A percentile compares a stretch with the other conserved stretches of the same genome.
These are phyloP conservation scores for Diplosoma virens DNA, from an alignment of 23 tunicate genomes.

Conservation along the genomic window DNA sequence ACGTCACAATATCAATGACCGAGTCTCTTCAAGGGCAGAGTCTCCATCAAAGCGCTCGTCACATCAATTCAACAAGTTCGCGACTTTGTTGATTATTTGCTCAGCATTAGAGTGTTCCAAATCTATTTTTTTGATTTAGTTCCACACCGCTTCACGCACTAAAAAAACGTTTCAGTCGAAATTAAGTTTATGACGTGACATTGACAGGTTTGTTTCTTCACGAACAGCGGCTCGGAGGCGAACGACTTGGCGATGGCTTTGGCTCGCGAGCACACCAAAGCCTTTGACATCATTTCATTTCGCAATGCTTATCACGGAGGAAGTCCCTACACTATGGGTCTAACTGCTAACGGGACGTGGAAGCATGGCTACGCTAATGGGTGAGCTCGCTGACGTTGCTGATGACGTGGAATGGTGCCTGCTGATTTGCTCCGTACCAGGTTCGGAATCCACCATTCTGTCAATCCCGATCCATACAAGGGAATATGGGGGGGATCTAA, in stretches of 20 bases:
- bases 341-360: slow-evolving; percentile 93
- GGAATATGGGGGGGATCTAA: slow-evolving; percentile 93
- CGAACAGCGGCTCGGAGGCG: slow-evolving; percentile 98
- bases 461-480: slow-evolving; percentile 91
- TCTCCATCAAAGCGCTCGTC: too few relatives aligned
- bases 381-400: slow-evolving; percentile 25
- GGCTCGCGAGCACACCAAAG: slow-evolving; percentile 78
- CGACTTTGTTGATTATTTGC: too few relatives aligned
- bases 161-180: too few relatives aligned
- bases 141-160: too few relatives aligned
- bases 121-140: too few relatives aligned
- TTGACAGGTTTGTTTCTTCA: slow-evolving; percentile 95
- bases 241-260: slow-evolving; percentile 93
- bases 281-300: slow-evolving; percentile 80
- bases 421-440: slow-evolving; percentile 30
- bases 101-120: too few relatives aligned
- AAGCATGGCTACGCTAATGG: slow-evolving; percentile 82
- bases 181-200: too few relatives aligned
- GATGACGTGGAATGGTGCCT: background rate
- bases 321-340: slow-evolving; percentile 88
- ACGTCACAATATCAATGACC: too few relatives aligned
- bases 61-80: too few relatives aligned
- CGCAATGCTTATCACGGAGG: slow-evolving; percentile 95
- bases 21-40: too few relatives aligned
- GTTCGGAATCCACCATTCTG: slow-evolving; percentile 84